Evolutionary conservation across 2,113 vertebrate genomes (phyloP).

Genomic region (Furnarius figulus): DNA sequence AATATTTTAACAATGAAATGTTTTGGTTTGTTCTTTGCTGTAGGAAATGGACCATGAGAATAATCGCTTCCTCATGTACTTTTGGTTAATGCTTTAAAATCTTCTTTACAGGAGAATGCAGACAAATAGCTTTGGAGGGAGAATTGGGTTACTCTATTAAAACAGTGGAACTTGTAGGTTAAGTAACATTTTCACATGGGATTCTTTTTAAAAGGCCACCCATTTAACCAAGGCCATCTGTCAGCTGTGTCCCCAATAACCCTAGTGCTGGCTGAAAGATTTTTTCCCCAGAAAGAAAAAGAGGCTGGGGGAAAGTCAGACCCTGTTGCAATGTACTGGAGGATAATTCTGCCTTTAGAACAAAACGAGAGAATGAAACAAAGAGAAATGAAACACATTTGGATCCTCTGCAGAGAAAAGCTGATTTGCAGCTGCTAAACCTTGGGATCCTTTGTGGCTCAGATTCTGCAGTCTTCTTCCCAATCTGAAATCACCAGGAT

Average conservation of each 20-base stretch:
- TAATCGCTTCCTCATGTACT: conserved; percentile 68
- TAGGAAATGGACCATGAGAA: conserved; percentile 47
- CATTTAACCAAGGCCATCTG: conserved; percentile 53
- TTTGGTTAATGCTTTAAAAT: conserved; percentile 72
- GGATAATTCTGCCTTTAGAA: conserved; percentile 12
- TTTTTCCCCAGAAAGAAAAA: conserved; percentile 50
- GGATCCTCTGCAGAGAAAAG: neutral
- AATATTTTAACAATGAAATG: conserved; percentile 12
- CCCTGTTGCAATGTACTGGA: neutral
- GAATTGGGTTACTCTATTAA: conserved; percentile 51
- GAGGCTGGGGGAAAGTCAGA: conserved; percentile 6
- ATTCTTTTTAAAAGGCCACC: conserved; percentile 60
- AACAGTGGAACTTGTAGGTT: conserved; percentile 60
- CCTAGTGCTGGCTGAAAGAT: conserved; percentile 13
- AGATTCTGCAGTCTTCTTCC: neutral
- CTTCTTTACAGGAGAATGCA: conserved; percentile 60
- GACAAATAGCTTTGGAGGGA: conserved; percentile 58
- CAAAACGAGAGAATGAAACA: neutral
- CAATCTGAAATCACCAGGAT: neutral
- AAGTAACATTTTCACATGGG: conserved; percentile 68
- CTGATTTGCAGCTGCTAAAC: conserved; percentile 23
- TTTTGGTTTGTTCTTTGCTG: conserved; percentile 47
- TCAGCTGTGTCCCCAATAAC: conserved; percentile 30
- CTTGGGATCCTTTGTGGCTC: neutral
- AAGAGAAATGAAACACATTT: conserved; percentile 32